These are phyloP conservation scores for Hipposideros armiger DNA, from an alignment of 2,113 vertebrate species.

Conservation along the genomic window DNA sequence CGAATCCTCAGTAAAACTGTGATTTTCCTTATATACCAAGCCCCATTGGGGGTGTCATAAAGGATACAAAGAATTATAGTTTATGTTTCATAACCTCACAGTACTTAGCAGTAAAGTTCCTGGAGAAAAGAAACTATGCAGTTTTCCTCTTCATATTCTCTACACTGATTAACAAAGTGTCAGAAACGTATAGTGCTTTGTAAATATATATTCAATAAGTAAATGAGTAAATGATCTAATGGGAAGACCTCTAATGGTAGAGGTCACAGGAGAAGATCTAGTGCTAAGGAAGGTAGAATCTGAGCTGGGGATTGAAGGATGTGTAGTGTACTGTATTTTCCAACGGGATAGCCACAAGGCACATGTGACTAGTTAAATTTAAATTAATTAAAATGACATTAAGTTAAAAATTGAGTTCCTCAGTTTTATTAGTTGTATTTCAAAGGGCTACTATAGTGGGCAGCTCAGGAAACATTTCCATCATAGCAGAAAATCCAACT, in stretches of 20 bases:
- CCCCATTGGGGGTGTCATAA: not conserved
- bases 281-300: not conserved
- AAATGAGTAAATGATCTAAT: not conserved
- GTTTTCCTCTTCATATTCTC: conserved; percentile 3
- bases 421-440: not conserved
- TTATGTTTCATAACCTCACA: not conserved
- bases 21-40: not conserved
- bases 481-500: not conserved
- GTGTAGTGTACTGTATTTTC: not conserved
- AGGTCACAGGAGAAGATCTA: not conserved
- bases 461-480: not conserved
- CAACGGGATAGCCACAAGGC: not conserved
- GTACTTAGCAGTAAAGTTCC: not conserved
- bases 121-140: not conserved
- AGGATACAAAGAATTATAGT: not conserved
- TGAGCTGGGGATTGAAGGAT: not conserved
- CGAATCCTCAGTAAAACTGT: conserved; percentile 40
- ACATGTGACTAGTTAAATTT: not conserved
- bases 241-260: not conserved
- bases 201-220: not conserved
- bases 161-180: not conserved
- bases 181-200: not conserved
- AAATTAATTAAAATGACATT: not conserved
- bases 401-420: conserved; percentile 6
- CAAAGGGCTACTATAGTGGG: not conserved